Base-by-base conservation (phyloP, 2,888 invertebrate genomes). In the Lingula anatina region DNA sequence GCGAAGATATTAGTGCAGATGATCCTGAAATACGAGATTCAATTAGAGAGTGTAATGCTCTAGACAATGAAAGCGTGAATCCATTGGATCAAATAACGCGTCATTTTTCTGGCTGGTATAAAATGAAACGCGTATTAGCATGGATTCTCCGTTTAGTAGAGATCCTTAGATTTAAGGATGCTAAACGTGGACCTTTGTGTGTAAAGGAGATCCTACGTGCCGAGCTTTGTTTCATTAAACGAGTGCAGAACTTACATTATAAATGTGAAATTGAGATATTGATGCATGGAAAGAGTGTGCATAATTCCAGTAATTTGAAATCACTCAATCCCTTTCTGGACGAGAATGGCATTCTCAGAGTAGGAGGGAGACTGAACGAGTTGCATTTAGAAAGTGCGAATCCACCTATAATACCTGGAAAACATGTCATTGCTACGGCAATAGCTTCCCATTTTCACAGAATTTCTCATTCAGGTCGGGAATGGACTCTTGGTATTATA, bases 391-490 rank as follows among this genome's bases (percentile, higher is more conserved):
- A 24, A 5, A n/a, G n/a, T 4, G 25, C 40, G 15, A 23, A 27
- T n/a, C 27, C 40, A 26, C 47, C 38, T 3, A 18, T 47, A 18
- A 47, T 47, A 15, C 4, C 25, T n/a, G n/a, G 21, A 9, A 5
- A 41, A 18, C 40, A 27, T n/a, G 21, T 47, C 3, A 25, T 27
- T 15, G 24, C n/a, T n/a, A 18, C 37, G 7, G 24, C 45, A 15
- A 23, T 48, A 3, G 3, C 35, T 5, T 12, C 31, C 15, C 26
- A 28, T 27, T 41, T 46, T 40, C 12, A 47, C 7, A 12, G 21
- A 4, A 18, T n/a, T n/a, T 31, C 24, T 18, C 49, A 48, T 37
- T 18, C 25, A 7, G 44, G 44, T 46, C 9, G 24, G 20, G 49
- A 48, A 37, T 27, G 31, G 5, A 31, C 37, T 7, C 36, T 48